These are phyloP conservation scores for Bombus difficillimus DNA, from an alignment of 1,140 invertebrate genomes.

Conservation along the genomic window DNA sequence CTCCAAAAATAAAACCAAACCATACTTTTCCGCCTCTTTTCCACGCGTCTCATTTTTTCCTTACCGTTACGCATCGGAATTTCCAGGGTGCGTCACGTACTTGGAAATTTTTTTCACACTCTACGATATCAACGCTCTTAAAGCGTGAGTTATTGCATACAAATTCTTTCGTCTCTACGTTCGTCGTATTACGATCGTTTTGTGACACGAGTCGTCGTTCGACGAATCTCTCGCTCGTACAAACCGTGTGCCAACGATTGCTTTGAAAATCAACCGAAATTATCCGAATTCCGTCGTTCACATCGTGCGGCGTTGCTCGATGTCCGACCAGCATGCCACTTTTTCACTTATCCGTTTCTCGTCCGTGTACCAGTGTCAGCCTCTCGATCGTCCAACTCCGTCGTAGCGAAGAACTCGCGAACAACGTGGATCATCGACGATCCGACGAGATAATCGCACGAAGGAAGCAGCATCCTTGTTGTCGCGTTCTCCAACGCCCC, in stretches of 20 bases:
- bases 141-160: too few species aligned
- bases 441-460: background rate
- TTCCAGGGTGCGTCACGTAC: too few species aligned
- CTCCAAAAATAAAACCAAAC: background rate
- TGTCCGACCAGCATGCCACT: conserved; percentile 39
- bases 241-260: background rate
- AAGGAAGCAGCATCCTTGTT: conserved; percentile 33
- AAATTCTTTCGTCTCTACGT: too few species aligned
- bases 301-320: background rate
- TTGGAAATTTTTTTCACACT: background rate
- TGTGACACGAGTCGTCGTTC: background rate
- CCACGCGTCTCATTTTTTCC: background rate
- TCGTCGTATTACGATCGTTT: too few species aligned
- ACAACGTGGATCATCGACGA: background rate
- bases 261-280: background rate
- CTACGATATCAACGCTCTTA: background rate
- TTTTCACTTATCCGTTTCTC: conserved; percentile 48
- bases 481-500: conserved; percentile 39
- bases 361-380: conserved; percentile 13
- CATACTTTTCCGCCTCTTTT: background rate
- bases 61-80: background rate
- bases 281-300: background rate
- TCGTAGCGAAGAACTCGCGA: background rate
- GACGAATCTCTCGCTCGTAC: background rate
- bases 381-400: background rate